Conservation (phyloP, 1,140 invertebrate species). For the Euura lappo region DNA sequence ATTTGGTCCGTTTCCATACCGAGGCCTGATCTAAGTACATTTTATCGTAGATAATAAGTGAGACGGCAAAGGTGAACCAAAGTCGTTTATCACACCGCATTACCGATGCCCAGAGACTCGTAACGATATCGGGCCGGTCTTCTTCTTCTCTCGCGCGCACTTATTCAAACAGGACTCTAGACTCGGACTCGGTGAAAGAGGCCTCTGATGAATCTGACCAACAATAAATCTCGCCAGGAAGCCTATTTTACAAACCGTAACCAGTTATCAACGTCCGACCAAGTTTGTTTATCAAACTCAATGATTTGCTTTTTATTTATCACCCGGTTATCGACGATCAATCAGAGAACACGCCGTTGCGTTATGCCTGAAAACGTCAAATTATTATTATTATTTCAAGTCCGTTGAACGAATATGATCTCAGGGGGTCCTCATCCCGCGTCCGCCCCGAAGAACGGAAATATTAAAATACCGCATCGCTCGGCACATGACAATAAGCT, state of each 20-base stretch:
- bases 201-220: neutral
- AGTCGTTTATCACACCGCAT: neutral
- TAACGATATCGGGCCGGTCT: neutral
- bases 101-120: neutral
- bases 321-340: too few relatives aligned
- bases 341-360: too few relatives aligned
- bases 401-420: too few relatives aligned
- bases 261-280: neutral
- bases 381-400: too few relatives aligned
- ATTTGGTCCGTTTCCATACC: too few relatives aligned
- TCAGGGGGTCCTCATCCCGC: neutral
- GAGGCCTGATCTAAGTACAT: too few relatives aligned
- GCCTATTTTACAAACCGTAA: neutral
- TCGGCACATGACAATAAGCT: conserved; percentile 48
- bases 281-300: conserved; percentile 1
- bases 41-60: neutral
- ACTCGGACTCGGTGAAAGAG: too few relatives aligned
- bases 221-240: neutral
- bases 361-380: too few relatives aligned
- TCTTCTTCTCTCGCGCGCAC: neutral
- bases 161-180: too few relatives aligned
- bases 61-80: neutral
- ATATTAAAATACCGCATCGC: conserved; percentile 46
- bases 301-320: neutral
- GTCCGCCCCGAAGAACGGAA: conserved; percentile 29